phyloP scores from a whole-genome alignment of 2,113 vertebrate genomes.

The Lipophrys pholis region DNA sequence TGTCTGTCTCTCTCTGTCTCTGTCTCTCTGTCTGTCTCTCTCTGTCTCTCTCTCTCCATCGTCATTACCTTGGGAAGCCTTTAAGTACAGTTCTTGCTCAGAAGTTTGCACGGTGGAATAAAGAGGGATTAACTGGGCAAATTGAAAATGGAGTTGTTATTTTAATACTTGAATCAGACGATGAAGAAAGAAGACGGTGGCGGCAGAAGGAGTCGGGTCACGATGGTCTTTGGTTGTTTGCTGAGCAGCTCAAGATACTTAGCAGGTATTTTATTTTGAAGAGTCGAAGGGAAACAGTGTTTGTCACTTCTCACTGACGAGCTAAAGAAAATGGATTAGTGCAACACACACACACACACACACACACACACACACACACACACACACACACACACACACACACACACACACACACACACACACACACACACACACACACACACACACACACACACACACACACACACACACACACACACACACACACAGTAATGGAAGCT shows the following conservation, averaged over 20 bases:
- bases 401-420: slow-evolving; percentile 13
- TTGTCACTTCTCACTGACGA: slow-evolving; percentile 17
- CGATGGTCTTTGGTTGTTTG: slow-evolving; percentile 42
- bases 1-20: too few relatives aligned
- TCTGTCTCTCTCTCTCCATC: not conserved
- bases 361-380: slow-evolving; percentile 23
- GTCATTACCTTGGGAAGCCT: slow-evolving; percentile 46
- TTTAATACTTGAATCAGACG: slow-evolving; percentile 29
- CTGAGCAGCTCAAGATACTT: too few relatives aligned
- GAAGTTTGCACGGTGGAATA: slow-evolving; percentile 21
- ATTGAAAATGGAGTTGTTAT: slow-evolving; percentile 45
- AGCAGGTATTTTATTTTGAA: slow-evolving; percentile 3
- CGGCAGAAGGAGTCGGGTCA: slow-evolving; percentile 22
- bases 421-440: slow-evolving; percentile 23
- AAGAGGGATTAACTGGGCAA: slow-evolving; percentile 40
- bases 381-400: slow-evolving; percentile 2
- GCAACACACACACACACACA: slow-evolving; percentile 32
- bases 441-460: slow-evolving; percentile 24
- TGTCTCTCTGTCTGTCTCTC: too few relatives aligned
- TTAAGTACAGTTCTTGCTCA: slow-evolving; percentile 41
- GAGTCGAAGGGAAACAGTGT: slow-evolving; percentile 38
- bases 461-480: slow-evolving; percentile 33
- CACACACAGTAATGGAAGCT: slow-evolving; percentile 38
- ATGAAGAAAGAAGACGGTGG: not conserved
- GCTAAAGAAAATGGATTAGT: slow-evolving; percentile 54